A percentile compares a stretch with the other conserved stretches of the same genome.
phyloP scores from a whole-genome alignment of 37 sponge, comb jelly and placozoan species.

The Ephydatia muelleri region DNA sequence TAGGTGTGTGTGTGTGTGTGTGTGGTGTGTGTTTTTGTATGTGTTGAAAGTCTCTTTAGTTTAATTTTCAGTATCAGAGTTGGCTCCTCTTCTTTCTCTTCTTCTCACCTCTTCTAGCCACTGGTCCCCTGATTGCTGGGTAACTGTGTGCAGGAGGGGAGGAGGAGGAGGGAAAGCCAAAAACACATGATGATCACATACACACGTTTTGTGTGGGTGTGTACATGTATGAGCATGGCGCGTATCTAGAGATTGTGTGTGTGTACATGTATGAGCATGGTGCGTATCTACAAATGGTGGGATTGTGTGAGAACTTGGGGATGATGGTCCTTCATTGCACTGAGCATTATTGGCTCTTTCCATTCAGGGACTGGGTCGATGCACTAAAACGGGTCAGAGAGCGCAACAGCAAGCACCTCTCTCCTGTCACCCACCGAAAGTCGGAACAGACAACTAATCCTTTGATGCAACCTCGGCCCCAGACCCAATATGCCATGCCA shows the following conservation, averaged over 20 bases:
- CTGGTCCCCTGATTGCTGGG: background rate
- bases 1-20: constrained; percentile 24
- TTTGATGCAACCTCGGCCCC: background rate
- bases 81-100: background rate
- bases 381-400: constrained; percentile 16
- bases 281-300: too few relatives aligned
- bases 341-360: background rate
- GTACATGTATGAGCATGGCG: too few relatives aligned
- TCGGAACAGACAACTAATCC: background rate
- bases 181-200: background rate
- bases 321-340: background rate
- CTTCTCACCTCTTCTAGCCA: too few relatives aligned
- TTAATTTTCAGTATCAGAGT: background rate
- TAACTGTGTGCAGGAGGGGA: background rate
- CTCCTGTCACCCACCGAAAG: background rate
- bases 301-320: too few relatives aligned
- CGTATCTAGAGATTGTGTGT: too few relatives aligned
- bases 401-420: background rate
- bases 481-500: background rate
- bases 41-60: background rate
- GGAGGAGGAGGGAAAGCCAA: background rate
- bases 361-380: constrained; percentile 37
- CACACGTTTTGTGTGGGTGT: background rate
- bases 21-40: background rate
- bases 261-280: too few relatives aligned